Evolutionary conservation across 2,797 vertebrate genomes (phyloP).

Genomic region (Rhinophrynus dorsalis): DNA sequence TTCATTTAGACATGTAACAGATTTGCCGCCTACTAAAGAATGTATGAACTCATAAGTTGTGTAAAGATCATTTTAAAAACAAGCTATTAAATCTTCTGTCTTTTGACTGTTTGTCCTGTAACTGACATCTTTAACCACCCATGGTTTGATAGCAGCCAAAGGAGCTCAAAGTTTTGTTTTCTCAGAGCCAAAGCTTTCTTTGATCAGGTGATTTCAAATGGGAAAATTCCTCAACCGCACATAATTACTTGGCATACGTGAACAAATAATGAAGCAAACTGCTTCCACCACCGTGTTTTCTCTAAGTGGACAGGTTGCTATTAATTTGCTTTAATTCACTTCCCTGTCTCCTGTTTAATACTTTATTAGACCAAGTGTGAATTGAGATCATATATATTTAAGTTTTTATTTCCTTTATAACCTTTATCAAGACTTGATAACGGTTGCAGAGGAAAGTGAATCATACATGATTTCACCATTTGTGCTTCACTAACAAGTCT

Average conservation of each 20-base stretch:
- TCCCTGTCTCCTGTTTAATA: no score
- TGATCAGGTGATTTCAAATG: constrained; percentile 43
- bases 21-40: constrained; percentile 27
- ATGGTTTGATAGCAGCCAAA: constrained; percentile 31
- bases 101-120: constrained; percentile 33
- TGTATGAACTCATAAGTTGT: constrained; percentile 20
- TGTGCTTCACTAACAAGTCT: no score
- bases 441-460: no score
- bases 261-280: constrained; percentile 23
- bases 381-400: no score
- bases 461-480: no score
- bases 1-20: constrained; percentile 27
- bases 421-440: no score
- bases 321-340: no score
- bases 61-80: constrained; percentile 14
- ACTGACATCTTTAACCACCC: constrained; percentile 33
- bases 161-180: constrained; percentile 30
- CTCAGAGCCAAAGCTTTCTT: constrained; percentile 27
- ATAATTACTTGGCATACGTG: constrained; percentile 29
- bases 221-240: constrained; percentile 36
- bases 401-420: no score
- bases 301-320: background rate
- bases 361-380: no score
- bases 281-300: background rate
- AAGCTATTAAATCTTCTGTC: no score